Base-by-base conservation (phyloP, 1,140 invertebrate species). In the Bombus pascuorum region DNA sequence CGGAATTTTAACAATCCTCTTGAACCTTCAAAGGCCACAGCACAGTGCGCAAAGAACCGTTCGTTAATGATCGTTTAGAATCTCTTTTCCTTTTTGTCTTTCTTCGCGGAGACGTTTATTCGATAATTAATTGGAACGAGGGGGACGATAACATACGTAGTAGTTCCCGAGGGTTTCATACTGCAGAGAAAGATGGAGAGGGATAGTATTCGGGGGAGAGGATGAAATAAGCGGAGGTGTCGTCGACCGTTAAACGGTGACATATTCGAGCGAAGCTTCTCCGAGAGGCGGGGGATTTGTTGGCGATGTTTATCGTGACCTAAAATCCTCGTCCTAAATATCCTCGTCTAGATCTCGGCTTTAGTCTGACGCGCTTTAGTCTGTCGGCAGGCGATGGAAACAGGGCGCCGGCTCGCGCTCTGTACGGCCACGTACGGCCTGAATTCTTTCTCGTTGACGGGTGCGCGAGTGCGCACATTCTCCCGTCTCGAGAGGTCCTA, bases 401-500 rank as follows among this genome's bases (percentile, higher is more conserved):
- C 71, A 37, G 34, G 57, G 39, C 39, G 74, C 34, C 74, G 53
- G 75, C 57, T 59, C 65, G 15, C 22, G 28, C 77, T 10, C 37
- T 73, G 77, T 80, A 72, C 66, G 66, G 44, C 84, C 78, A 74
- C 79, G 78, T 75, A 81, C 84, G 84, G 78, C 70, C 84, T 85
- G 84, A 85, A 85, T 85, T 85, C 79, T 85, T 81, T 66, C 70
- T 81, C 79, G 79, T 81, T 74, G 84, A 85, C 77, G 78, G 84
- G 57, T 25, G 78, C 75, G 79, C 80, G 84, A 81, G 83, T 72
- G 84, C 75, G 86, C 89, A 81, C 85, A 87, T 86, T 72, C 84
- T 91, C 81, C 78, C 86, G 90, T 93, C 92, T 93, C 90, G 91
- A 93, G 92, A 92, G 91, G 93, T 89, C 88, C 90, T 91, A 83